These are phyloP conservation scores for Drosophila pseudoobscura DNA, from an alignment of 1,140 invertebrate species.

Conservation along the genomic window DNA sequence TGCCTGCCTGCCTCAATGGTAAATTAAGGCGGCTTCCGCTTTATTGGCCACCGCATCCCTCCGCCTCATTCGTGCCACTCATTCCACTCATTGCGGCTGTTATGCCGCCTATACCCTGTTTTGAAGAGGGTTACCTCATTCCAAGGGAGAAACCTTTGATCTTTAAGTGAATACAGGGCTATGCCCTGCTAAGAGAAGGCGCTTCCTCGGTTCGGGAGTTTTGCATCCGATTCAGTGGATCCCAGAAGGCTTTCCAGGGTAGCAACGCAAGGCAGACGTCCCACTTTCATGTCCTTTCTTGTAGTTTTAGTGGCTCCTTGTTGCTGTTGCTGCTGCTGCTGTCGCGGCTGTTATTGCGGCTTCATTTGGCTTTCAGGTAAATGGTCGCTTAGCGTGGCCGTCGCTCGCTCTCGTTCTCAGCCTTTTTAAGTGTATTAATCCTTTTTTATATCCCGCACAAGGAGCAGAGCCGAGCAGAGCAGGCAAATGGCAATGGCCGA, in stretches of 20 bases:
- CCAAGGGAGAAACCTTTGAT: too few relatives aligned
- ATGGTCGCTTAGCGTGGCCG: slow-evolving; percentile 71
- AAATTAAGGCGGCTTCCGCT: slow-evolving; percentile 66
- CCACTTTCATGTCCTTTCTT: background rate
- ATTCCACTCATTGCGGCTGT: slow-evolving; percentile 6
- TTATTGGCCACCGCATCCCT: slow-evolving; percentile 54
- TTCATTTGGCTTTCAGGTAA: slow-evolving; percentile 78
- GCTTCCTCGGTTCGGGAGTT: too few relatives aligned
- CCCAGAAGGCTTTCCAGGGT: too few relatives aligned
- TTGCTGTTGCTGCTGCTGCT: slow-evolving; percentile 12
- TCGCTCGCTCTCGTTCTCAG: slow-evolving; percentile 17
- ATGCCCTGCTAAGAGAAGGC: too few relatives aligned
- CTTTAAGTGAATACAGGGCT: too few relatives aligned
- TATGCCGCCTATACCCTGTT: background rate
- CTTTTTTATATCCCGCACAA: slow-evolving; percentile 68
- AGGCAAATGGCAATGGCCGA: slow-evolving; percentile 23
- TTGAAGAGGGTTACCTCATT: too few relatives aligned
- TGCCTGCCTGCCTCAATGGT: slow-evolving; percentile 44
- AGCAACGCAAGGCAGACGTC: too few relatives aligned
- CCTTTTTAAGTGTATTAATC: slow-evolving; percentile 76
- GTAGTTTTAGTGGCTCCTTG: slow-evolving; percentile 3
- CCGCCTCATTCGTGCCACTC: slow-evolving; percentile 4
- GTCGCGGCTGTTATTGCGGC: slow-evolving; percentile 51
- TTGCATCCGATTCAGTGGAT: too few relatives aligned
- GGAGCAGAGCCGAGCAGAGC: background rate